Conservation (phyloP, 2,797 vertebrate species). For the Carapus acus region DNA sequence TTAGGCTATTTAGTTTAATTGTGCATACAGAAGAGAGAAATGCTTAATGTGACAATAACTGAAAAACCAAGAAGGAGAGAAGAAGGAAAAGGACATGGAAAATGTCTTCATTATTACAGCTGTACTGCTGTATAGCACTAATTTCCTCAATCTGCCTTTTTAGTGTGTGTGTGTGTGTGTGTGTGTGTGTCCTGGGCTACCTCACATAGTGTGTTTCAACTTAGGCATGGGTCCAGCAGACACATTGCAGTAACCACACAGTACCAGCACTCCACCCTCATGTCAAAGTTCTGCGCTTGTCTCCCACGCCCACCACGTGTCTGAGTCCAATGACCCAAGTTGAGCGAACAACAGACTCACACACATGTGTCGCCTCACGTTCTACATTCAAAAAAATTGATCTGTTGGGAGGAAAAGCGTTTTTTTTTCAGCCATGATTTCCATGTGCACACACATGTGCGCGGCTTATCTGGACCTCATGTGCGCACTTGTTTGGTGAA, state of each 20-base stretch:
- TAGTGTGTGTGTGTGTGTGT: slow-evolving; percentile 5
- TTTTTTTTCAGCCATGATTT: too few species aligned
- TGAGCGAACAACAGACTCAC: too few species aligned
- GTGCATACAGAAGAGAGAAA: neutral
- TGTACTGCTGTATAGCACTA: neutral
- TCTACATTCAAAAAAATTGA: too few species aligned
- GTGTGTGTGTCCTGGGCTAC: slow-evolving; percentile 31
- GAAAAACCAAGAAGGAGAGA: too few species aligned
- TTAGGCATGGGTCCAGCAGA: slow-evolving; percentile 28
- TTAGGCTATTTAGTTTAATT: too few species aligned
- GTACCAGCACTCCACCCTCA: slow-evolving; percentile 16
- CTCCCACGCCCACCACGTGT: slow-evolving; percentile 15
- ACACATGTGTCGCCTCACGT: too few species aligned
- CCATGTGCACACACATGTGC: slow-evolving; percentile 3
- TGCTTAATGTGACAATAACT: too few species aligned
- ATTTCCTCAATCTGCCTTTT: slow-evolving; percentile 2
- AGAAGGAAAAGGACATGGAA: too few species aligned
- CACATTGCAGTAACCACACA: slow-evolving; percentile 11
- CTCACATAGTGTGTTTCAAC: slow-evolving; percentile 30
- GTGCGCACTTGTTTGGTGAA: too few species aligned
- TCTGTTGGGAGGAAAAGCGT: too few species aligned
- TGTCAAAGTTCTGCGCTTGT: slow-evolving; percentile 14
- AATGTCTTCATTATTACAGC: neutral
- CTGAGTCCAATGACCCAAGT: slow-evolving; percentile 28
- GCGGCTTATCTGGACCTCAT: too few species aligned